phyloP scores from a whole-genome alignment of 2,113 vertebrate genomes.

The Elephantulus edwardii region DNA sequence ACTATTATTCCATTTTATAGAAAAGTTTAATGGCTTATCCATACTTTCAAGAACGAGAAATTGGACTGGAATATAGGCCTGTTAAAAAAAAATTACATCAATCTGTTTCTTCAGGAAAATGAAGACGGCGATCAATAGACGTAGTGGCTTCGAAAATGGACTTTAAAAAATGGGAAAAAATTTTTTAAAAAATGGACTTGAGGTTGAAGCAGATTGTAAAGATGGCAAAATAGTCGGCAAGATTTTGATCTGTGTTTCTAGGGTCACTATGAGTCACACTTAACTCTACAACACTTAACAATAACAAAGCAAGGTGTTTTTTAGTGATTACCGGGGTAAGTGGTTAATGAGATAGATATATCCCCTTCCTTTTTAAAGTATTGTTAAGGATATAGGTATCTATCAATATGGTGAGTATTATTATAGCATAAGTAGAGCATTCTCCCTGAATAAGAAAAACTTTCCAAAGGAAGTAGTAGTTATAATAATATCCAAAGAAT shows the following conservation, averaged over 20 bases:
- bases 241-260: too few relatives aligned
- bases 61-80: background rate
- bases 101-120: conserved; percentile 17
- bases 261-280: too few relatives aligned
- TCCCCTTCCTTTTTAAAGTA: background rate
- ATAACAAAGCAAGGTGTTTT: too few relatives aligned
- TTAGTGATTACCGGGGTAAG: background rate
- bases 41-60: background rate
- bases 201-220: too few relatives aligned
- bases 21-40: background rate
- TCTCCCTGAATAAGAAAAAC: background rate
- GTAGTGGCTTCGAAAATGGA: too few relatives aligned
- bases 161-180: too few relatives aligned
- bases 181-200: too few relatives aligned
- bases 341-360: background rate
- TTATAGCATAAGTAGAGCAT: background rate
- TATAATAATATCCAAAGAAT: conserved; percentile 46
- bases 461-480: conserved; percentile 21
- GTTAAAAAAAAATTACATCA: background rate
- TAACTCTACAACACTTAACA: too few relatives aligned
- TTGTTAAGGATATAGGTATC: background rate
- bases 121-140: background rate
- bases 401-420: background rate
- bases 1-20: background rate
- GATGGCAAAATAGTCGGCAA: too few relatives aligned